Evolutionary conservation across 2,113 vertebrate genomes (phyloP), one percentile per base, ranked within the genome.

Genomic region (Eidolon helvum): DNA sequence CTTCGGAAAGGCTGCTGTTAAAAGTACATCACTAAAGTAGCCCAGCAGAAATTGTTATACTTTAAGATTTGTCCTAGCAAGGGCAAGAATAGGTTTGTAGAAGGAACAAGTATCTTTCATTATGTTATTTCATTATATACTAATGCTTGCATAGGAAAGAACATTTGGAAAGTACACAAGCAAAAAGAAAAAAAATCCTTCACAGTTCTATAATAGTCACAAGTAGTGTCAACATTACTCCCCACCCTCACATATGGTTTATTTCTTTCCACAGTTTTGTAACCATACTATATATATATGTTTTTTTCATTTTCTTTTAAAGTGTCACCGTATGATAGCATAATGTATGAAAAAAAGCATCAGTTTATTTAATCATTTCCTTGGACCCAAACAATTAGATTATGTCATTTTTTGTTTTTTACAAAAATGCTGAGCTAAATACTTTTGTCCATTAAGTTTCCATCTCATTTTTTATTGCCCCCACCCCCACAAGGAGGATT

Each of bases 41-140:
- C 63, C 83, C n/a, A 38, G 78, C 63, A 89, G 45, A 95, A 93
- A 75, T 74, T 35, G 24, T 22, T 85, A 7, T 28, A 30, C 55
- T 84, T 83, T 86, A 82, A 78, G 48, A 48, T 89, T 57, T 95
- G 80, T 95, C 79, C 84, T 59, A 80, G 66, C 63, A 55, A 80
- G 63, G 24, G 21, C 21, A 10, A 92, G 50, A 90, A 43, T 45
- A 50, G 22, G 10, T 91, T 86, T 43, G 22, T 30, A 87, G 43
- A 82, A 95, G 48, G 33, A 72, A 33, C 82, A 55, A 65, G 14
- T 68, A 30, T 82, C 63, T 89, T 95, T 65, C 21, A 4, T 83
- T 55, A 63, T 63, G 18, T 68, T 66, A 68, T 85, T 92, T 97
- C 38, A 21, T 80, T 87, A 3, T 66, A 79, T 74, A 93, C 10